A percentile compares a stretch with the other conserved stretches of the same genome.
Conservation (phyloP, 2,113 vertebrate genomes). For the Oreochromis tanganicae region DNA sequence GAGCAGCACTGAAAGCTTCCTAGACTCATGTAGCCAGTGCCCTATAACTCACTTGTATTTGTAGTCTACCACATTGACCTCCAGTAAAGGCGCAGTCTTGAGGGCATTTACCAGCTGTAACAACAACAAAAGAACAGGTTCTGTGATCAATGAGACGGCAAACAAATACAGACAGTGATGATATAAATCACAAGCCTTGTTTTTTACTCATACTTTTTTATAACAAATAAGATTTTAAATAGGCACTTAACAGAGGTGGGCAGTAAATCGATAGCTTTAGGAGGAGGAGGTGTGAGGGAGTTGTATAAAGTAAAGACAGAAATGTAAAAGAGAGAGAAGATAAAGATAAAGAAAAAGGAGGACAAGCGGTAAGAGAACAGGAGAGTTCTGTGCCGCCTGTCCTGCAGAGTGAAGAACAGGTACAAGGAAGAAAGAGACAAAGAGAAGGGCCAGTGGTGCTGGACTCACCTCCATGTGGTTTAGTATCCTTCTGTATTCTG, state of each 20-base stretch:
- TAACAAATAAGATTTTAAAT: conserved; percentile 66
- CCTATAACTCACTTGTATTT: conserved; percentile 87
- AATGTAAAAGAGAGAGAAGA: neutral
- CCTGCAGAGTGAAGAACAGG: neutral
- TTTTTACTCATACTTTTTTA: conserved; percentile 43
- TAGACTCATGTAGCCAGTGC: neutral
- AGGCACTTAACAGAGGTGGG: conserved; percentile 46
- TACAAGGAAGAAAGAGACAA: neutral
- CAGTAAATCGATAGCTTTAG: conserved; percentile 62
- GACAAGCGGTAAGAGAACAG: neutral
- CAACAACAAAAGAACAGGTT: conserved; percentile 49
- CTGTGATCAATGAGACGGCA: conserved; percentile 56
- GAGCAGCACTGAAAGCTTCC: neutral
- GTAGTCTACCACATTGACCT: conserved; percentile 93
- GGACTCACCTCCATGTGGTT: conserved; percentile 89
- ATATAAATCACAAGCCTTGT: conserved; percentile 52
- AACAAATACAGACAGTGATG: conserved; percentile 35
- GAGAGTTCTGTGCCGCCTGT: neutral
- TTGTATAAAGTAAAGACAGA: neutral
- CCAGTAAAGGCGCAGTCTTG: conserved; percentile 84
- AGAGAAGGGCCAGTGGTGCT: neutral
- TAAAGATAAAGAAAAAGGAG: neutral
- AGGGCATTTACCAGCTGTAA: conserved; percentile 87
- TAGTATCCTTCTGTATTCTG: conserved; percentile 89
- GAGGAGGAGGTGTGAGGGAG: neutral